Conservation (phyloP, 2,113 vertebrate species). For the Paratilapia polleni region DNA sequence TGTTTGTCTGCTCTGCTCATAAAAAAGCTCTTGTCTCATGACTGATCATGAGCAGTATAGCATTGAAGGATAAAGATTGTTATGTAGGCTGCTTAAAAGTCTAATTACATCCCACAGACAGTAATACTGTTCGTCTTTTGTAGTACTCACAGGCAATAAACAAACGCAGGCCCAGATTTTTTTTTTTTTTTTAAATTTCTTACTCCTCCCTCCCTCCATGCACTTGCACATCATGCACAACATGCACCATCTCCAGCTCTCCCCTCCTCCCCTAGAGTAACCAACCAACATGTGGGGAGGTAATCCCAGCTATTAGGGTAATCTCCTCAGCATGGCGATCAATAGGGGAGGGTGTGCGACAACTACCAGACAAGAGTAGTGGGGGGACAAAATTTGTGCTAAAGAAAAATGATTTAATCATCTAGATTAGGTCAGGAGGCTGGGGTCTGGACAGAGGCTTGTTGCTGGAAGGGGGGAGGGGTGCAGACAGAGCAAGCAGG, state of each 20-base stretch:
- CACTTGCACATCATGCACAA: conserved; percentile 72
- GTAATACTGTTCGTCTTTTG: not conserved
- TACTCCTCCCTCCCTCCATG: conserved; percentile 31
- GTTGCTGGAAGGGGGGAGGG: conserved; percentile 56
- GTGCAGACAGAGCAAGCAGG: conserved; percentile 61
- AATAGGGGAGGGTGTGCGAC: conserved; percentile 77
- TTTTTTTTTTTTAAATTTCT: not conserved
- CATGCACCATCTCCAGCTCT: conserved; percentile 53
- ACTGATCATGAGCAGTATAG: conserved; percentile 1
- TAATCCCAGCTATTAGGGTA: conserved; percentile 86
- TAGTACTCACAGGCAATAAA: conserved; percentile 21
- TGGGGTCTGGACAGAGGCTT: conserved; percentile 71
- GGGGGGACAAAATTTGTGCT: conserved; percentile 73
- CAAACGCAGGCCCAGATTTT: conserved; percentile 47
- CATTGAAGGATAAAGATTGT: conserved; percentile 9
- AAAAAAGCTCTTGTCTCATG: conserved; percentile 42
- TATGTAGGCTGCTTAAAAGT: conserved; percentile 12
- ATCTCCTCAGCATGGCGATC: conserved; percentile 84
- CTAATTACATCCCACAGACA: conserved; percentile 18
- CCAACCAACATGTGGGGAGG: conserved; percentile 81
- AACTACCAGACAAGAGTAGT: conserved; percentile 68
- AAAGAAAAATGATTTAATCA: conserved; percentile 81
- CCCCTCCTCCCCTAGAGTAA: conserved; percentile 56
- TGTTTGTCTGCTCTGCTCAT: conserved; percentile 28
- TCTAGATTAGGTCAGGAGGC: conserved; percentile 83